These are phyloP conservation scores for Python bivittatus DNA, from an alignment of 2,113 vertebrate genomes.

Conservation along the genomic window DNA sequence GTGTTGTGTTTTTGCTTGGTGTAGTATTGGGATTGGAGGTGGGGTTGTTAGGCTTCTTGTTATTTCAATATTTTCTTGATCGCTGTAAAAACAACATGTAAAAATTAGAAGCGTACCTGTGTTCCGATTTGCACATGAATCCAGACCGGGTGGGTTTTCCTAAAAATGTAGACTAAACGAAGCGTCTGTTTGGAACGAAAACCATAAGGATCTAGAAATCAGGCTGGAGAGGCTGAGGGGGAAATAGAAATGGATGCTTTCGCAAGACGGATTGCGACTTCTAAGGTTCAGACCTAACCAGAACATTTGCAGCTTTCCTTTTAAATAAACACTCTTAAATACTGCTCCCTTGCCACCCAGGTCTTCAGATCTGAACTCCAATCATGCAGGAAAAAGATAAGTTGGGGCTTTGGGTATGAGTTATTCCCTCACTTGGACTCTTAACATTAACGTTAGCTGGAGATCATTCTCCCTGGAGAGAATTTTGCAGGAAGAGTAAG, in stretches of 20 bases:
- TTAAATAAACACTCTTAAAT: neutral
- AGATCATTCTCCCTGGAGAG: neutral
- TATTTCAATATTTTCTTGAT: too few species aligned
- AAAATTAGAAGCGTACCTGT: too few species aligned
- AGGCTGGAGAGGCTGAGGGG: neutral
- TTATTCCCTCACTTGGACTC: neutral
- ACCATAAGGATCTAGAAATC: neutral
- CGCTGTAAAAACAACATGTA: too few species aligned
- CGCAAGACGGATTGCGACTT: neutral
- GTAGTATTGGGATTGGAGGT: too few species aligned
- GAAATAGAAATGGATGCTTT: neutral
- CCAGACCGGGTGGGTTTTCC: neutral
- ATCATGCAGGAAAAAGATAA: neutral
- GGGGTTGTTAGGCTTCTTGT: too few species aligned
- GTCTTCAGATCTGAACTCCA: rapidly evolving
- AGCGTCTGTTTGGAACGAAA: too few species aligned
- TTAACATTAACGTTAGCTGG: neutral
- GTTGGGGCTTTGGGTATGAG: neutral
- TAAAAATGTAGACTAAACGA: neutral
- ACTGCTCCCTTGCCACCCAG: neutral
- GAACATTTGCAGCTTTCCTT: neutral
- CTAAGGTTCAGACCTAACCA: neutral
- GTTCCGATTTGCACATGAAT: neutral
- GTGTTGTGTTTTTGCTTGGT: too few species aligned
- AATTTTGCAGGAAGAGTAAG: neutral